These are phyloP conservation scores for Agrochola litura DNA, from an alignment of 2,888 invertebrate genomes.

Conservation along the genomic window DNA sequence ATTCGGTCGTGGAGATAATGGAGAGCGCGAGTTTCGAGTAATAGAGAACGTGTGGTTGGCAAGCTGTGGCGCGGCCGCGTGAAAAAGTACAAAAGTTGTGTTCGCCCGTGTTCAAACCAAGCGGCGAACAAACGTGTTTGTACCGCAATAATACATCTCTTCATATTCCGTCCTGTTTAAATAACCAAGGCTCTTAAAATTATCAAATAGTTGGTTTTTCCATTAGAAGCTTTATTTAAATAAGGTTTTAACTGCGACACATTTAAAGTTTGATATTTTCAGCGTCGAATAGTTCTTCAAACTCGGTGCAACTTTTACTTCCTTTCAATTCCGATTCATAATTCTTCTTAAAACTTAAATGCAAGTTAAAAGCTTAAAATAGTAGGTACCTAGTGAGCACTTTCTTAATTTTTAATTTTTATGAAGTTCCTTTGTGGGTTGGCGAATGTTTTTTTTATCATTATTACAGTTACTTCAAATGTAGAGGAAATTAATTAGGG, in stretches of 20 bases:
- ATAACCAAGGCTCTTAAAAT: conserved; percentile 15
- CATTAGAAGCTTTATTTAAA: conserved; percentile 36
- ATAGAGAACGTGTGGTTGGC: conserved; percentile 88
- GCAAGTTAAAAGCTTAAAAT: conserved; percentile 85
- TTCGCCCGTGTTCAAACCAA: conserved; percentile 75
- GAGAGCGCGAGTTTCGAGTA: conserved; percentile 86
- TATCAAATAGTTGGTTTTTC: neutral
- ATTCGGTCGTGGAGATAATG: conserved; percentile 87
- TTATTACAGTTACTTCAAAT: neutral
- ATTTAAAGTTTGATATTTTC: conserved; percentile 66
- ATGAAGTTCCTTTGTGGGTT: conserved; percentile 70
- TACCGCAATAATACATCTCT: conserved; percentile 58
- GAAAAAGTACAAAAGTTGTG: conserved; percentile 89
- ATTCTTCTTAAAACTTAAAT: conserved; percentile 85
- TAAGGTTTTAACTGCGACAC: conserved; percentile 42
- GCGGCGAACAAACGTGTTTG: conserved; percentile 70
- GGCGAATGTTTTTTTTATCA: conserved; percentile 63
- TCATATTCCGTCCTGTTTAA: conserved; percentile 19
- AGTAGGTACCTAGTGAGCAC: conserved; percentile 77
- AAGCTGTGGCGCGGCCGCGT: conserved; percentile 80
- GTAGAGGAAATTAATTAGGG: neutral
- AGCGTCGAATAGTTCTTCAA: conserved; percentile 65
- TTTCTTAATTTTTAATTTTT: conserved; percentile 78
- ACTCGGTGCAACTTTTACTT: conserved; percentile 79
- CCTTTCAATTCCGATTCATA: conserved; percentile 83